Conservation (phyloP, 2,797 vertebrate species). For the Heliangelus exortis region DNA sequence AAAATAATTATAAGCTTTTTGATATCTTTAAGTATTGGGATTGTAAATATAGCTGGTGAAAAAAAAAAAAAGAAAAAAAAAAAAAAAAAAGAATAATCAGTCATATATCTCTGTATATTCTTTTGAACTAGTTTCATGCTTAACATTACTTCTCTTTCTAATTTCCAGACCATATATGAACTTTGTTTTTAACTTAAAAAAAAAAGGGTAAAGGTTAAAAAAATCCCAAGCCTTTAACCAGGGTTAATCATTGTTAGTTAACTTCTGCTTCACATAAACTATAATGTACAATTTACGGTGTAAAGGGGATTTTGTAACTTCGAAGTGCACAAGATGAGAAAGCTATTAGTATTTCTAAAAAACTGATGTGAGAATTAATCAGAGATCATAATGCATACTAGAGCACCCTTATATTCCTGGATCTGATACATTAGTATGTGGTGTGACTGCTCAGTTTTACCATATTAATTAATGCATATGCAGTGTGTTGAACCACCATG, state of each 20-base stretch:
- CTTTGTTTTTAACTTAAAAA: slow-evolving; percentile 16
- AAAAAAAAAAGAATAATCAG: background rate
- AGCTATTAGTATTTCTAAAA: background rate
- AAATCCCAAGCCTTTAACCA: background rate
- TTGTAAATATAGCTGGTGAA: background rate
- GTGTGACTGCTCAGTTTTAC: background rate
- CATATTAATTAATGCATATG: background rate
- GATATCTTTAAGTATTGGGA: background rate
- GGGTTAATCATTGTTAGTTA: background rate
- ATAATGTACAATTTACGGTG: background rate
- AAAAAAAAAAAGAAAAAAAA: background rate
- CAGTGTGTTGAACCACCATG: background rate
- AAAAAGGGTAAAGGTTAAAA: background rate
- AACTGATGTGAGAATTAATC: background rate
- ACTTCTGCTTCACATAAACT: background rate
- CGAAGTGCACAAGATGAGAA: background rate
- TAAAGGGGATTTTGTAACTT: background rate
- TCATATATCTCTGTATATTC: background rate
- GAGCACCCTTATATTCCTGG: background rate
- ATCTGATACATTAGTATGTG: background rate
- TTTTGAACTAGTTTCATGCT: background rate
- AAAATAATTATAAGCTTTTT: background rate
- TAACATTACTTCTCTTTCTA: background rate
- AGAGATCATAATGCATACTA: background rate
- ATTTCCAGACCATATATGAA: background rate